phyloP scores from a whole-genome alignment of 2,113 vertebrate species.

The Pantherophis guttatus region DNA sequence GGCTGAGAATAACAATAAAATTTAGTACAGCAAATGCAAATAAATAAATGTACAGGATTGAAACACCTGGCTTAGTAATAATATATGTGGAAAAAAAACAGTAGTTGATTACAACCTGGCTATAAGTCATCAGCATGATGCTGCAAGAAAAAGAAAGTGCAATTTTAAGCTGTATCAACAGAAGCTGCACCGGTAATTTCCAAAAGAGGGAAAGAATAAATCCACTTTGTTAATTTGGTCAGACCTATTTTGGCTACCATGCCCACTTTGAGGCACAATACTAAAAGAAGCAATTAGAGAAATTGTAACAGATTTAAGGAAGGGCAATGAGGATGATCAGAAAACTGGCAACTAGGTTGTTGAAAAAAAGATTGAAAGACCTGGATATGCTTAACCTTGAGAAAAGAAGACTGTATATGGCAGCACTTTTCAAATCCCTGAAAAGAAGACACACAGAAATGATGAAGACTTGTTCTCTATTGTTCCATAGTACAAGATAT shows the following conservation, averaged over 20 bases:
- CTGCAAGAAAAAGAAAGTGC: neutral
- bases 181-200: neutral
- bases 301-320: neutral
- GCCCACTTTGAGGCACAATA: neutral
- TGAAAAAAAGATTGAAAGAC: neutral
- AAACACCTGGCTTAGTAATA: neutral
- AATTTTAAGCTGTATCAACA: neutral
- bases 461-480: neutral
- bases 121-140: neutral
- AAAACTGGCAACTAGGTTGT: neutral
- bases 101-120: neutral
- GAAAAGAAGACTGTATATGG: neutral
- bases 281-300: neutral
- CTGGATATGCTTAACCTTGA: neutral
- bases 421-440: neutral
- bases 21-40: neutral
- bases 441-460: neutral
- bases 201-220: neutral
- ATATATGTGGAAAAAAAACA: neutral
- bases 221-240: neutral
- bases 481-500: neutral
- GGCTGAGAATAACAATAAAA: neutral
- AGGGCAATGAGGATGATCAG: neutral
- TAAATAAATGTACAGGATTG: neutral
- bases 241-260: neutral